phyloP scores from a whole-genome alignment of 2,888 invertebrate species.

The Spodoptera picta region DNA sequence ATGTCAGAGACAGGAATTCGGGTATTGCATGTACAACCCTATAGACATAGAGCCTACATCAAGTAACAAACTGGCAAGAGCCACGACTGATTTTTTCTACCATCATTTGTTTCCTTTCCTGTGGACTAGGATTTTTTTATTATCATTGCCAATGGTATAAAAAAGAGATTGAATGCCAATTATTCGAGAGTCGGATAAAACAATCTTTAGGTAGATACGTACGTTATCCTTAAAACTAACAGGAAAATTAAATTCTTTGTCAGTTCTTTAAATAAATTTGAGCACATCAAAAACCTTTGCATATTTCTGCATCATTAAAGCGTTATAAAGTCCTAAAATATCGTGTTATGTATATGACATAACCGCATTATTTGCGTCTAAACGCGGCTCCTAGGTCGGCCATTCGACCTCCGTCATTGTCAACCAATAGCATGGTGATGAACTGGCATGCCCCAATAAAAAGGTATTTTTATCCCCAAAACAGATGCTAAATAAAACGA shows the following conservation, averaged over 20 bases:
- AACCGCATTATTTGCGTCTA: slow-evolving; percentile 24
- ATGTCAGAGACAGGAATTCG: slow-evolving; percentile 10
- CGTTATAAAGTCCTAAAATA: slow-evolving; percentile 2
- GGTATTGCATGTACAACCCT: background rate
- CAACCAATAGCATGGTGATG: slow-evolving; percentile 45
- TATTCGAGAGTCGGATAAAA: no score
- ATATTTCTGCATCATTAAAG: background rate
- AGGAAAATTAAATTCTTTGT: no score
- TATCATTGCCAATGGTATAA: no score
- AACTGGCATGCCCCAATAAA: slow-evolving; percentile 35
- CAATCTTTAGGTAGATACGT: no score
- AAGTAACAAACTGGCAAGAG: no score
- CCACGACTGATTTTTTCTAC: no score
- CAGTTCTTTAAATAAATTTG: no score
- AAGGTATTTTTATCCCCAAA: slow-evolving; percentile 42
- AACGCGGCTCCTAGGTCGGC: slow-evolving; percentile 28
- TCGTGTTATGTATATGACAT: slow-evolving; percentile 12
- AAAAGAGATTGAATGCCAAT: no score
- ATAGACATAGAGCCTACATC: background rate
- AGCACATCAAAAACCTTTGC: no score
- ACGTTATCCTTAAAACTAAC: no score
- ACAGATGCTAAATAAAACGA: slow-evolving; percentile 25
- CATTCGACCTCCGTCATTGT: slow-evolving; percentile 53
- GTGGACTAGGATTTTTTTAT: no score
- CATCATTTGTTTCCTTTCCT: no score